phyloP scores from a whole-genome alignment of 2,888 invertebrate genomes.

The Thera britannica region DNA sequence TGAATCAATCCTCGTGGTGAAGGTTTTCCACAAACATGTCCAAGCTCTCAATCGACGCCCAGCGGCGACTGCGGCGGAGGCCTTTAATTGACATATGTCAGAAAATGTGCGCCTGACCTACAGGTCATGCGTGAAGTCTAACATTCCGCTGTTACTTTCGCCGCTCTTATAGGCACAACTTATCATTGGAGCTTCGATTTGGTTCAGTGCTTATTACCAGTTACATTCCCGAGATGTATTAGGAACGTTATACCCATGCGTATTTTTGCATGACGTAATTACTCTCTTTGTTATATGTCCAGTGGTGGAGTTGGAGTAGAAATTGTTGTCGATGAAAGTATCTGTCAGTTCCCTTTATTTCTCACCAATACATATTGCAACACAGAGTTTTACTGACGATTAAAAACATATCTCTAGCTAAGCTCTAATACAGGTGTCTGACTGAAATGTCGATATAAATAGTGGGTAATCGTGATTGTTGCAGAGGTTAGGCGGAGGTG shows the following conservation, averaged over 20 bases:
- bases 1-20: conserved; percentile 77
- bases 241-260: not conserved
- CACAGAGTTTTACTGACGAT: conserved; percentile 37
- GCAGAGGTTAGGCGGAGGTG: conserved; percentile 67
- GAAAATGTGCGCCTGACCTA: conserved; percentile 78
- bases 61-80: conserved; percentile 62
- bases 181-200: conserved; percentile 59
- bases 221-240: not conserved
- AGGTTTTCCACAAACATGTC: conserved; percentile 81
- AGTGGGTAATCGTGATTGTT: conserved; percentile 77
- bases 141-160: conserved; percentile 78
- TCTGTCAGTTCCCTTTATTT: no score
- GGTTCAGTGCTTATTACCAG: conserved; percentile 48
- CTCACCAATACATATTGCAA: conserved; percentile 12
- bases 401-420: conserved; percentile 50
- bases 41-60: conserved; percentile 79
- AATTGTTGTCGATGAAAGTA: no score
- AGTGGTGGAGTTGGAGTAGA: no score
- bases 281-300: no score
- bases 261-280: not conserved
- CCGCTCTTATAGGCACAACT: conserved; percentile 52
- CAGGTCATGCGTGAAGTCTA: conserved; percentile 79
- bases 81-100: conserved; percentile 84
- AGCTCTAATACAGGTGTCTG: conserved; percentile 55
- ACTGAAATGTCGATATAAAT: conserved; percentile 74